Conservation (phyloP, 1,140 invertebrate species). For the Meloidogyne floridensis region DNA sequence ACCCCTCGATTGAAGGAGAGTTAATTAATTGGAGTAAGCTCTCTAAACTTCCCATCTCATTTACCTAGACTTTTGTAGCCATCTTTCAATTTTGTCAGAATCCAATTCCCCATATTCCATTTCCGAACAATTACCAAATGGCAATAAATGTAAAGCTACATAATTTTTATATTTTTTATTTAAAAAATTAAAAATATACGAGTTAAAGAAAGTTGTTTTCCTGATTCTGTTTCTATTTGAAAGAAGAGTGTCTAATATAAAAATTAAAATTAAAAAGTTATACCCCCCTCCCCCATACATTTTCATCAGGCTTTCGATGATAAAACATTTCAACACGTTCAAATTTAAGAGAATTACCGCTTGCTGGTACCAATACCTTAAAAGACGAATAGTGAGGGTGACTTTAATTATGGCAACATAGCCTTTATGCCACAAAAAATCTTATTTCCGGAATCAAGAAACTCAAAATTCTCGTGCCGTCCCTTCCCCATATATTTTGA, state of each 20-base stretch:
- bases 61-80: constrained; percentile 48
- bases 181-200: constrained; percentile 27
- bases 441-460: too few species aligned
- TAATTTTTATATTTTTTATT: constrained; percentile 32
- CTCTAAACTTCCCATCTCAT: too few species aligned
- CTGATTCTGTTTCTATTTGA: constrained; percentile 42
- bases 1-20: too few species aligned
- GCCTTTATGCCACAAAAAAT: too few species aligned
- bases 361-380: constrained; percentile 51
- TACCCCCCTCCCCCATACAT: not conserved
- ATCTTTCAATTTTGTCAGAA: constrained; percentile 42
- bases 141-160: constrained; percentile 52
- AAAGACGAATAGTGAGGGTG: too few species aligned
- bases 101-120: constrained; percentile 30
- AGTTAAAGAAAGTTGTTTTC: constrained; percentile 51
- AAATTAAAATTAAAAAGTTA: not conserved
- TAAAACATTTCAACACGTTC: constrained; percentile 57
- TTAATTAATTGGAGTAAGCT: too few species aligned
- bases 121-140: constrained; percentile 52
- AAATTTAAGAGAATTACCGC: constrained; percentile 41
- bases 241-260: constrained; percentile 33
- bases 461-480: too few species aligned
- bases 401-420: too few species aligned
- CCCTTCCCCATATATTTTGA: too few species aligned
- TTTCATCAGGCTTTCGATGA: constrained; percentile 50